Evolutionary conservation across 2,797 vertebrate genomes (phyloP).

Genomic region (Peromyscus attwateri): DNA sequence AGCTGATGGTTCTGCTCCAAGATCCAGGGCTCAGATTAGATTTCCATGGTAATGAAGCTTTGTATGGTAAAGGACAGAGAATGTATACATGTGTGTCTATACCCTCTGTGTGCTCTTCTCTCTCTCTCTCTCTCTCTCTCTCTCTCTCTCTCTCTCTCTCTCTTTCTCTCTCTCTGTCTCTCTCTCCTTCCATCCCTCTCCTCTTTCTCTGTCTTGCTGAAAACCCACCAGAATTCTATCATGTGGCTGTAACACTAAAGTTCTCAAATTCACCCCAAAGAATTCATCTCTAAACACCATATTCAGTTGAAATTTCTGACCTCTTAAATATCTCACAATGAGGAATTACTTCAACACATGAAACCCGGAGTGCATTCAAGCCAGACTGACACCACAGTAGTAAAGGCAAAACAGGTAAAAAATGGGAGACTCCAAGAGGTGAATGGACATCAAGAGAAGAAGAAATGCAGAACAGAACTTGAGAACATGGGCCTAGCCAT

Average conservation of each 20-base stretch:
- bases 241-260: background rate
- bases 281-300: background rate
- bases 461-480: background rate
- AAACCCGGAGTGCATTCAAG: background rate
- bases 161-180: background rate
- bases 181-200: too few relatives aligned
- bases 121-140: background rate
- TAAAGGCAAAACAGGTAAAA: background rate
- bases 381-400: background rate
- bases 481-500: background rate
- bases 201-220: background rate
- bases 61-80: background rate
- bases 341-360: background rate
- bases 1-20: background rate
- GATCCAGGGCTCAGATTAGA: background rate
- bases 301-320: background rate
- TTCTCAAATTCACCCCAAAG: background rate
- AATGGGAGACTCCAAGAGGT: background rate
- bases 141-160: background rate
- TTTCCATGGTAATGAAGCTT: too few relatives aligned
- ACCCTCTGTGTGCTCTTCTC: background rate
- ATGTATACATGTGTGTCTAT: too few relatives aligned
- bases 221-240: background rate
- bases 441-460: background rate
- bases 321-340: background rate